Conservation (phyloP, 2,888 invertebrate species). For the Thecophora atra region DNA sequence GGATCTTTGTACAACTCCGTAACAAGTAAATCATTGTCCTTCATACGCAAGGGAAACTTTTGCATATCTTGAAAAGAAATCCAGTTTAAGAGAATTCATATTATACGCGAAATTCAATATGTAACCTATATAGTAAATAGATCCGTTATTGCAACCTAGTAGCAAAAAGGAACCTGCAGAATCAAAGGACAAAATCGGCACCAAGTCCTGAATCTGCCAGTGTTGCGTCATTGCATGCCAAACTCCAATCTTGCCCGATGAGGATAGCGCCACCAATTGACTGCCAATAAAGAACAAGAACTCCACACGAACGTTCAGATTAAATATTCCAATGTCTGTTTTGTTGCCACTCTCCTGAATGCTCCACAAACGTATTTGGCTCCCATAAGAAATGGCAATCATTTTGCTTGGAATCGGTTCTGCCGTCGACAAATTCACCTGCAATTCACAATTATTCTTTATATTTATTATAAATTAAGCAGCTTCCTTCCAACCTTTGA, state of each 20-base stretch:
- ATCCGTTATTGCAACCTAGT: constrained; percentile 95
- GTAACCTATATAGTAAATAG: constrained; percentile 94
- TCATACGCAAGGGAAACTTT: constrained; percentile 98
- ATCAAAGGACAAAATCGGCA: constrained; percentile 91
- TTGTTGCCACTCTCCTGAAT: constrained; percentile 80
- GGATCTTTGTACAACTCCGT: constrained; percentile 97
- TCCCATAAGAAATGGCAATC: constrained; percentile 84
- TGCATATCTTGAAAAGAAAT: constrained; percentile 85
- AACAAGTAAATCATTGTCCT: constrained; percentile 96
- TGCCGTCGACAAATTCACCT: constrained; percentile 63
- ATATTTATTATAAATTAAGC: neutral
- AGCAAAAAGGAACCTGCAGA: constrained; percentile 96
- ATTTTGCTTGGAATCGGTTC: constrained; percentile 75
- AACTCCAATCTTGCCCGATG: constrained; percentile 94
- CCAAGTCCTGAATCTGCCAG: constrained; percentile 97
- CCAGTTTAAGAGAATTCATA: neutral
- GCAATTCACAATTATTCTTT: neutral
- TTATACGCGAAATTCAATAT: neutral
- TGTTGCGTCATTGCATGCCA: constrained; percentile 99
- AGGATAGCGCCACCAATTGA: constrained; percentile 94
- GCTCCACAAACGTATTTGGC: constrained; percentile 81
- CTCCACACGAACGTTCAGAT: constrained; percentile 91
- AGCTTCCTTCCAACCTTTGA: constrained; percentile 66
- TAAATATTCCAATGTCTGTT: constrained; percentile 86
- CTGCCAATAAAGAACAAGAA: constrained; percentile 97